phyloP scores from a whole-genome alignment of 2,888 invertebrate species.

The Iphiclides podalirius region DNA sequence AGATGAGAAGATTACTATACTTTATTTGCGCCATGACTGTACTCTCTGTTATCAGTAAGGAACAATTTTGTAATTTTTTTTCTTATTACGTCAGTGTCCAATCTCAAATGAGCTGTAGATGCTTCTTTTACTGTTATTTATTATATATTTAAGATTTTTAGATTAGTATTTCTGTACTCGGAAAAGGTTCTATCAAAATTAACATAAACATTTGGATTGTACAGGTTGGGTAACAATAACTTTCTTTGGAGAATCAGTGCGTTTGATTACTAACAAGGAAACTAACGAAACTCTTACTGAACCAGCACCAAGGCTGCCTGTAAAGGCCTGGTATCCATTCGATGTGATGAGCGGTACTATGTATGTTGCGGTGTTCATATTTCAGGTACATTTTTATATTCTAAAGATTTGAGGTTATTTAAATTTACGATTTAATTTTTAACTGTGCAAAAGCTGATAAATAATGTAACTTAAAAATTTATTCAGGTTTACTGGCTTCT shows the following conservation, averaged over 20 bases:
- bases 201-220: too few relatives aligned
- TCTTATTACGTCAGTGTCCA: too few relatives aligned
- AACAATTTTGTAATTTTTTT: neutral
- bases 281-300: conserved; percentile 85
- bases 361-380: conserved; percentile 83
- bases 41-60: conserved; percentile 81
- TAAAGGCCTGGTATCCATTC: conserved; percentile 90
- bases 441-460: too few relatives aligned
- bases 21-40: conserved; percentile 82
- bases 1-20: conserved; percentile 87
- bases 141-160: too few relatives aligned
- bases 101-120: too few relatives aligned
- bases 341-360: conserved; percentile 84
- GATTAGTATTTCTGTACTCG: too few relatives aligned
- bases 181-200: too few relatives aligned
- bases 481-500: conserved; percentile 83
- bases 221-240: conserved; percentile 90
- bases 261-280: conserved; percentile 83
- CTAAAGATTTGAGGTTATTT: too few relatives aligned
- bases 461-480: too few relatives aligned
- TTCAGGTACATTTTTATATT: conserved; percentile 81
- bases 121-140: too few relatives aligned
- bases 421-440: too few relatives aligned
- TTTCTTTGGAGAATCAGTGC: conserved; percentile 89
- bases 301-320: conserved; percentile 85